Evolutionary conservation across 2,113 vertebrate species (phyloP), one percentile per base, ranked within the genome.

Genomic region (Miniopterus natalensis): DNA sequence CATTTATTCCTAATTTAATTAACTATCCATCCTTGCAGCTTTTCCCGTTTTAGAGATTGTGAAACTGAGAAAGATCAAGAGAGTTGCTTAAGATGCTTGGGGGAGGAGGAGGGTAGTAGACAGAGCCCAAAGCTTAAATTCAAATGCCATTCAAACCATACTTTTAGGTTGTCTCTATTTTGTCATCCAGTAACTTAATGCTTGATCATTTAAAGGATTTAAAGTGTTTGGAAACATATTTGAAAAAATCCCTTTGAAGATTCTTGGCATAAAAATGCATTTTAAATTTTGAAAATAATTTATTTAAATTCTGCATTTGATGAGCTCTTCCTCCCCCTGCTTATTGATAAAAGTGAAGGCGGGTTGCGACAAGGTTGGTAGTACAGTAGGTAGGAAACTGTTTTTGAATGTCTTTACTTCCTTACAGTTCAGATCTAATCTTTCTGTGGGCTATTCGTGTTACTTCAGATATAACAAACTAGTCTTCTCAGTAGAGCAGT

Each of bases 1-100:
- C 65, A 84, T 97, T 97, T 96, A 97, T 95, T 96, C 74, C 75
- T 96, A 95, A 96, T 96, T 96, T 96, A 97, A 95, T 97, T 97
- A 96, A 97, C 94, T 91, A 80, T 74, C 14, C 79, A 89, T 94
- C 88, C 87, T 97, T 94, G 91, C 92, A 87, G 95, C 92, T 97
- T 94, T 97, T 94, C 94, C 85, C 97, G 94, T 96, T 96, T 95
- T 88, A 91, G 80, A 92, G 88, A 92, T 97, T 96, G 92, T 96
- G 97, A 97, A 97, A 96, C 90, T 94, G 63, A 97, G 90, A 95
- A 78, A 95, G 93, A 77, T 89, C 95, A 94, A 92, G 84, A 90
- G 75, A 95, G 59, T 96, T 97, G 88, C 94, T 95, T 92, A 95
- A 95, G 31, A 92, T 88, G 90, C 55, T 81, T 78, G 53, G 29